Evolutionary conservation across 2,888 invertebrate genomes (phyloP).

Genomic region (Hemicrepidius hirtus): DNA sequence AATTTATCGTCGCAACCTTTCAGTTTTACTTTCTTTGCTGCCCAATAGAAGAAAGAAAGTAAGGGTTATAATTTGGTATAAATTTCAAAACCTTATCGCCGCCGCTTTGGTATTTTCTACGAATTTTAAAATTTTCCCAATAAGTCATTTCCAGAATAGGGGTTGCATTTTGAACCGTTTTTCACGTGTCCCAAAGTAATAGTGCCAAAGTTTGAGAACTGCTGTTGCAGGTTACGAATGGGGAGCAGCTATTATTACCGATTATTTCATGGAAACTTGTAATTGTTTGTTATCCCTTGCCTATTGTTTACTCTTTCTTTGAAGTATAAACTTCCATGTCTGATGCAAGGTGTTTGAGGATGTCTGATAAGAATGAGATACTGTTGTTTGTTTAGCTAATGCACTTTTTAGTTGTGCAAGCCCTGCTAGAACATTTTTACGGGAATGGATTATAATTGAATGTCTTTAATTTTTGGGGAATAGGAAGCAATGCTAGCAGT

Average conservation of each 20-base stretch:
- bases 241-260: conserved; percentile 2
- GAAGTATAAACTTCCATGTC: conserved; percentile 9
- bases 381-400: conserved; percentile 2
- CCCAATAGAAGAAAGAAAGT: too few relatives aligned
- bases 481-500: conserved; percentile 74
- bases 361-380: conserved; percentile 16
- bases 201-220: too few relatives aligned
- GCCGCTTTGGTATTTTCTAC: too few relatives aligned
- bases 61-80: too few relatives aligned
- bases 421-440: not conserved
- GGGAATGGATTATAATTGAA: conserved; percentile 9
- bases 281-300: not conserved
- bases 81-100: too few relatives aligned
- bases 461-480: conserved; percentile 55
- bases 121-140: too few relatives aligned
- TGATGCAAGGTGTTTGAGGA: conserved; percentile 4
- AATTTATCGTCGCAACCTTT: too few relatives aligned
- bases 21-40: too few relatives aligned
- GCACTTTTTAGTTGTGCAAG: not conserved
- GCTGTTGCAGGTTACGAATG: too few relatives aligned
- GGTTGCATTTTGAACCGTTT: too few relatives aligned
- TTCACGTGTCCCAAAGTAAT: too few relatives aligned
- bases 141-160: too few relatives aligned
- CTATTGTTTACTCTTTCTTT: not conserved
- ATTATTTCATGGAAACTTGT: conserved; percentile 3